Evolutionary conservation across 2,797 vertebrate species (phyloP).

Genomic region (Gambusia yucatana): DNA sequence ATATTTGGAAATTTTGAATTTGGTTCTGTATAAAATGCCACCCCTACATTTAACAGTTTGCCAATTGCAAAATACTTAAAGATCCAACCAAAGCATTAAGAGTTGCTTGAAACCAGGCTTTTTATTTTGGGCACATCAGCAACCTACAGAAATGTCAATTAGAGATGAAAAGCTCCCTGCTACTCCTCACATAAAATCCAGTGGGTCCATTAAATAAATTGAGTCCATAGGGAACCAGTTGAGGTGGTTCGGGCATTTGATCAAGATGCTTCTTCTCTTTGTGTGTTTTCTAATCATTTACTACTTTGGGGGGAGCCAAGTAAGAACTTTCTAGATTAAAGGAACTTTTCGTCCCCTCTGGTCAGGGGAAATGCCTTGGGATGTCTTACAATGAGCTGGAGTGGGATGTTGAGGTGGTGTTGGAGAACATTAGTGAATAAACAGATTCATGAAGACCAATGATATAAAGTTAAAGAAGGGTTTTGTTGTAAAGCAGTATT

Average conservation of each 20-base stretch:
- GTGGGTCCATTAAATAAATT: background rate
- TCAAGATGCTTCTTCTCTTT: background rate
- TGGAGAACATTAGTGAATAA: background rate
- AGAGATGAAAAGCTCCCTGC: background rate
- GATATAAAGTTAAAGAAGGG: background rate
- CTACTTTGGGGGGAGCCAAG: background rate
- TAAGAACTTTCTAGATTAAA: background rate
- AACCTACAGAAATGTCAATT: background rate
- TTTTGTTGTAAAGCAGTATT: background rate
- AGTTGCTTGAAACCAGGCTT: background rate
- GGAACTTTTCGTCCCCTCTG: background rate
- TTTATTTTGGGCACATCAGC: background rate
- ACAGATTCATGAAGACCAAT: background rate
- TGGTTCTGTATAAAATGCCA: background rate
- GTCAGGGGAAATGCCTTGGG: background rate
- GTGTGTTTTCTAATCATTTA: background rate
- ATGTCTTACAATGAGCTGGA: background rate
- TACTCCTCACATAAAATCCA: background rate
- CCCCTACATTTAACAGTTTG: background rate
- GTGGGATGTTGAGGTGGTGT: background rate
- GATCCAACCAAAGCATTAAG: background rate
- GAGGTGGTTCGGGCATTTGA: background rate
- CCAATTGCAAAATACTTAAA: background rate
- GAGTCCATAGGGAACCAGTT: background rate
- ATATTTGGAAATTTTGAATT: background rate